Percentiles rank a stretch among this genome's conserved stretches.
phyloP scores from a whole-genome alignment of 2,888 invertebrate species.

The Synanthedon tipuliformis region DNA sequence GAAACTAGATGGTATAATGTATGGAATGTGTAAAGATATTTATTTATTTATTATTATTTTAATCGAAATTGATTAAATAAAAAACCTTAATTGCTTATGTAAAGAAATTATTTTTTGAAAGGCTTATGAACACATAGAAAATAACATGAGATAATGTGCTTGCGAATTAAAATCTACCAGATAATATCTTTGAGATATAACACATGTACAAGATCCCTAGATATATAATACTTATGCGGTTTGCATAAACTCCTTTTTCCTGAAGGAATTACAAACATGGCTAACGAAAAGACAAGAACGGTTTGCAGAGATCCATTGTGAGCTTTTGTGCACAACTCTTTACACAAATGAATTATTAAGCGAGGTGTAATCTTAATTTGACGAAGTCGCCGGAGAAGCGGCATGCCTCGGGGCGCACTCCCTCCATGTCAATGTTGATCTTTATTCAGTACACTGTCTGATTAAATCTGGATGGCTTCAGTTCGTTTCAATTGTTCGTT shows the following conservation, averaged over 20 bases:
- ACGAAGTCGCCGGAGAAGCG: neutral
- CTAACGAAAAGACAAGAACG: slow-evolving; percentile 40
- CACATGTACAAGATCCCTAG: too few relatives aligned
- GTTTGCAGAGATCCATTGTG: slow-evolving; percentile 4
- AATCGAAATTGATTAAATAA: too few relatives aligned
- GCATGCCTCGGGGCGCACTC: slow-evolving; percentile 19
- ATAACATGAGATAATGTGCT: too few relatives aligned
- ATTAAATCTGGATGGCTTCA: slow-evolving; percentile 34
- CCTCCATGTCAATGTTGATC: slow-evolving; percentile 46
- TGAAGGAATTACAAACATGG: slow-evolving; percentile 1
- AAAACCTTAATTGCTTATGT: too few relatives aligned
- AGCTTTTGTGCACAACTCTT: slow-evolving; percentile 39
- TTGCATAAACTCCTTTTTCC: too few relatives aligned
- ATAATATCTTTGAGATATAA: too few relatives aligned
- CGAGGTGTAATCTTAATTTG: slow-evolving; percentile 41
- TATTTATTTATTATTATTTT: too few relatives aligned
- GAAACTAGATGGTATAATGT: too few relatives aligned
- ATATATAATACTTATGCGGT: neutral
- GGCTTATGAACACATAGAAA: too few relatives aligned
- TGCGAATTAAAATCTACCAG: too few relatives aligned
- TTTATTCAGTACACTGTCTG: slow-evolving; percentile 37
- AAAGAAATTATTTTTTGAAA: too few relatives aligned
- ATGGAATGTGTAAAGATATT: too few relatives aligned
- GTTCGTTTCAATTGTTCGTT: slow-evolving; percentile 26
- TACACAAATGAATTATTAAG: slow-evolving; percentile 60